Base-by-base conservation (phyloP, 2,113 vertebrate genomes). In the Rhinoptilus africanus region DNA sequence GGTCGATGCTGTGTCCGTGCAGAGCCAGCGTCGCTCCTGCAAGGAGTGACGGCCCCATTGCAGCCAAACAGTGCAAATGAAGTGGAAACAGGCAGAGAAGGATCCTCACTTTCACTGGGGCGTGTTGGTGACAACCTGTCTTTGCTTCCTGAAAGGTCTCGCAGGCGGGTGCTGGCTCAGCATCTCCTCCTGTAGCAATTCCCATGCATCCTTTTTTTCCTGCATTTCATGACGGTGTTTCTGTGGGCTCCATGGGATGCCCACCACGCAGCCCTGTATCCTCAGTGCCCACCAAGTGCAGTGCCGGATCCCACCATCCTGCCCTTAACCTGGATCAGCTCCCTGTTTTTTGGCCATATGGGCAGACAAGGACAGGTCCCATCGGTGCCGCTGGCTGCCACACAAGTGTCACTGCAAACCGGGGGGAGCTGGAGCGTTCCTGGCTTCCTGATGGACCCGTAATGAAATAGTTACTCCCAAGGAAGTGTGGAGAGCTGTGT, bases 261-360 rank as follows among this genome's bases (percentile, higher is more conserved):
- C 15, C 62, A 48, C 21, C 43, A 12, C 1, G 1, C 35, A 72
- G 43, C 41, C 9, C 32, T n/a, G 19, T 41, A 54, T 4, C 32
- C 27, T 47, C 63, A 32, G 39, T 9, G 50, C 34, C 37, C n/a
- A 24, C 37, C 3, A 8, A 34, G 35, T 15, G 13, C 8, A 6
- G 12, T 27, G 30, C 37, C n/a, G 60, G 63, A 54, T 39, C 27
- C 6, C 39, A 37, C 17, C 43, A 39, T 12, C 23, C 77, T 26
- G 63, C 16, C 3, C 19, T 43, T 50, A 27, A 0, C 6, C 28
- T 51, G 72, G 22, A n/a, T 56, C 51, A 35, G 12, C 26, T 30
- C n/a, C 9, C 8, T 1, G 2, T 1, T 51, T 72, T 78, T 45
- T 53, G 45, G 17, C 50, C 3, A 0, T 34, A 6, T 6, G 14